phyloP scores from a whole-genome alignment of 2,797 vertebrate species.

The Halcyon smyrnensis region DNA sequence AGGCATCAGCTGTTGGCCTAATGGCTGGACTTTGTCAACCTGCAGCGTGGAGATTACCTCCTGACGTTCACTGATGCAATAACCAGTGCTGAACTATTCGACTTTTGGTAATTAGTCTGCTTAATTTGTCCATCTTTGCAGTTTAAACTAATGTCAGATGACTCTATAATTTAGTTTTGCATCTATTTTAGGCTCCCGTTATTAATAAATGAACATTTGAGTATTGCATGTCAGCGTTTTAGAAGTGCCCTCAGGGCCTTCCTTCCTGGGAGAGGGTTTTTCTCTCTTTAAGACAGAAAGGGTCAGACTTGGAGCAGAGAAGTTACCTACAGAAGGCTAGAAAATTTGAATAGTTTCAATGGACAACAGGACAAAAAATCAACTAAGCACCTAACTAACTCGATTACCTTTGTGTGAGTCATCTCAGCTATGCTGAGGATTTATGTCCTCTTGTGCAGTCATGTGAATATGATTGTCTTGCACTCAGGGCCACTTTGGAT shows the following conservation, averaged over 20 bases:
- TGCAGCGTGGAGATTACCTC: background rate
- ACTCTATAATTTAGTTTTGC: background rate
- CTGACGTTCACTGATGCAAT: background rate
- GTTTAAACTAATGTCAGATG: background rate
- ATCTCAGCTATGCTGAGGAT: background rate
- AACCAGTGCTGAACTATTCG: background rate
- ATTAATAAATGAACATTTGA: background rate
- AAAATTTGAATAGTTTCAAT: background rate
- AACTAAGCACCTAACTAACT: background rate
- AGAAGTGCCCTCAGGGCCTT: background rate
- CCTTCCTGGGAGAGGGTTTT: background rate
- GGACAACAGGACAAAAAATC: background rate
- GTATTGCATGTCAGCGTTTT: background rate
- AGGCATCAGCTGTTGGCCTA: background rate
- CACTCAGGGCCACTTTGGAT: background rate
- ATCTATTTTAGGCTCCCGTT: background rate
- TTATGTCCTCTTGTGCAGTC: background rate
- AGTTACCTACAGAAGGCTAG: background rate
- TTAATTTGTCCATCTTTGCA: conserved; percentile 24
- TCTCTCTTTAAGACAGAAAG: background rate
- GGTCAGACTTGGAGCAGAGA: background rate
- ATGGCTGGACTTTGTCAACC: background rate
- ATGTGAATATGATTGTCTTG: background rate
- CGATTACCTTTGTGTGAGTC: background rate
- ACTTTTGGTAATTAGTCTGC: background rate